Evolutionary conservation across 2,113 vertebrate species (phyloP), one percentile per base, ranked within the genome.

Genomic region (Istiophorus platypterus): DNA sequence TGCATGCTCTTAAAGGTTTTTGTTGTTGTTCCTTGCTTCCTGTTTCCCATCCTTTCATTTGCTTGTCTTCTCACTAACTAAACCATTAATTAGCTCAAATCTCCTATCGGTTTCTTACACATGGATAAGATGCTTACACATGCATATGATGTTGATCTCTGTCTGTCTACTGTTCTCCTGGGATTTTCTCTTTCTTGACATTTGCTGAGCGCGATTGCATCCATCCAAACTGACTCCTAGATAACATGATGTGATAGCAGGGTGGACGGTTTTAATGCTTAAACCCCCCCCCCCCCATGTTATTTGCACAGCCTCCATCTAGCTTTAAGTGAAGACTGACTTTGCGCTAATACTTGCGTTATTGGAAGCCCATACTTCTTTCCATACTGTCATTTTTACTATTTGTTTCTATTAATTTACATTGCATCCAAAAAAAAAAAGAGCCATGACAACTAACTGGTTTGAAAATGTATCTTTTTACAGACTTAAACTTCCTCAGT

Each of bases 1-100:
- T 94, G 94, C 92, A 94, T 95, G 94, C 45, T 85, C 59, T 81
- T 81, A 51, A 78, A 62, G 29, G 64, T 39, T 81, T 52, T 65
- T 81, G 47, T 47, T 68, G 57, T 37, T 72, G 65, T 81, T 70
- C 67, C 22, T 78, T 64, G 24, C 42, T 56, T 84, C 29, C n/a
- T 64, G 14, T 79, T 62, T 66, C 24, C 69, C 61, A 12, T 81
- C 18, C 72, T 12, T 65, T 7, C 2, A 29, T 73, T 20, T 62
- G 41, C 22, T 62, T 37, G 12, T 73, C 51, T 63, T 52, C 29
- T 63, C 34, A 41, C 51, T 75, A 61, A 86, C 77, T 80, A 34
- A 85, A 84, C 37, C 47, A 78, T 24, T 79, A 85, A 84, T 59
- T 71, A 0, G 1, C 47, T 86, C 2, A 34, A n/a, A 47, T 70